Evolutionary conservation across 2,113 vertebrate genomes (phyloP).

Genomic region (Oryzias woworae): DNA sequence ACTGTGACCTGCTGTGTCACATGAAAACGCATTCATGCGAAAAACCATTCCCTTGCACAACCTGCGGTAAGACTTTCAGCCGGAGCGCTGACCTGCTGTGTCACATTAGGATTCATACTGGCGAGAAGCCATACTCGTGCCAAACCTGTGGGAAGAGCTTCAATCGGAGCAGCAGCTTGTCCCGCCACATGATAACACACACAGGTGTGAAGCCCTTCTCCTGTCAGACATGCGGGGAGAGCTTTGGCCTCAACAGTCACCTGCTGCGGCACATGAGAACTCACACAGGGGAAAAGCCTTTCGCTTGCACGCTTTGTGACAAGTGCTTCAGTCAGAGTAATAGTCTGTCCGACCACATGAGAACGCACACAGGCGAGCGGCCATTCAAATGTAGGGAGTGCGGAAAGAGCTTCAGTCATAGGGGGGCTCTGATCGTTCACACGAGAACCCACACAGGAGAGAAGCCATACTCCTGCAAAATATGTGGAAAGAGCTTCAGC

Average conservation of each 20-base stretch:
- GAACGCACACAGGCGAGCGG: not conserved
- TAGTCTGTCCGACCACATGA: not conserved
- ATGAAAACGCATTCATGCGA: too few relatives aligned
- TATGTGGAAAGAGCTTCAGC: slow-evolving; percentile 1
- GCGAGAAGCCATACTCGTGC: not conserved
- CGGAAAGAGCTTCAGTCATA: not conserved
- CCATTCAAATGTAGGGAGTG: not conserved
- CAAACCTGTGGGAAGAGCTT: not conserved
- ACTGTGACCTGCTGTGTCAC: too few relatives aligned
- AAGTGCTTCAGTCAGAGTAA: slow-evolving; percentile 3
- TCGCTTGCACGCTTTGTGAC: not conserved
- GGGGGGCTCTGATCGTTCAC: not conserved
- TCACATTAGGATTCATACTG: not conserved
- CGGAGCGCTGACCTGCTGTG: not conserved
- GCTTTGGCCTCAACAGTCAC: slow-evolving; percentile 1
- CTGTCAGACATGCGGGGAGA: not conserved
- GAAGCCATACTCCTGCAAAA: not conserved
- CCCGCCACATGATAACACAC: slow-evolving; percentile 3
- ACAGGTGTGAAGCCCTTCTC: not conserved
- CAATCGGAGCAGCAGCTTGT: not conserved
- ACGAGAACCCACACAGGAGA: not conserved
- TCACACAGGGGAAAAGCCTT: not conserved
- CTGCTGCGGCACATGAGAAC: not conserved
- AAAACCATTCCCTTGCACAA: not conserved
- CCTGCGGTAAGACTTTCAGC: not conserved